Base-by-base conservation (phyloP, 1,140 invertebrate genomes). In the Lineus longissimus region DNA sequence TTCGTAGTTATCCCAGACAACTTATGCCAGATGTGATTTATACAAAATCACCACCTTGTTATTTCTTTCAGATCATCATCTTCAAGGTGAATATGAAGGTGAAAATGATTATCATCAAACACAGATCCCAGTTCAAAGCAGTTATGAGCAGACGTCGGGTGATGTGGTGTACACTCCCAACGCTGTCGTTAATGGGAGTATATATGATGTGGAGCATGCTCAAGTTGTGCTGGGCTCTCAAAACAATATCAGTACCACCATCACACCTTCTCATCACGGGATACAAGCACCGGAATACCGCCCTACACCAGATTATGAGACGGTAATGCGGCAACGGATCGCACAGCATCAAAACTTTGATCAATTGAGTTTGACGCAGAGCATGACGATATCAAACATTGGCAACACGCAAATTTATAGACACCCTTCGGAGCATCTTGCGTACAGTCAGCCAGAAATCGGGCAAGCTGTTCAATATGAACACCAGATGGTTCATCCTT, bases 281-380 rank as follows among this genome's bases (percentile, higher is more conserved):
- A 9, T 51, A 36, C 33, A 36, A 15, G 33, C 95, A 19, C 94
- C 94, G 0, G 91, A 90, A 0, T 97, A 97, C 78, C 87, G 94
- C 36, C 91, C 90, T 25, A 92, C 93, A 1, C 94, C 94, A 0
- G 93, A 95, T 79, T 97, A 97, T 77, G 92, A 96, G 75, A 93
- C 92, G 0, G 93, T 94, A 6, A 86, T 97, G 51, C 90, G 91
- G 74, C 76, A 82, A 40, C 70, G 81, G 73, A 62, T 77, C 66
- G n/a, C 36, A 63, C 54, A 58, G 31, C 31, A 70, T n/a, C 51
- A 58, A 31, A 58, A 65, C 36, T 63, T 65, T 30, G 60, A 65
- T 30, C 66, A 71, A 25, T 61, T 51, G 4, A 19, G 59, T 31
- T 31, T 64, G 19, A 9, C 60, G 2, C 47, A 51, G n/a, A 51